Conservation (phyloP, 2,113 vertebrate genomes). For the Aldabrachelys gigantea region DNA sequence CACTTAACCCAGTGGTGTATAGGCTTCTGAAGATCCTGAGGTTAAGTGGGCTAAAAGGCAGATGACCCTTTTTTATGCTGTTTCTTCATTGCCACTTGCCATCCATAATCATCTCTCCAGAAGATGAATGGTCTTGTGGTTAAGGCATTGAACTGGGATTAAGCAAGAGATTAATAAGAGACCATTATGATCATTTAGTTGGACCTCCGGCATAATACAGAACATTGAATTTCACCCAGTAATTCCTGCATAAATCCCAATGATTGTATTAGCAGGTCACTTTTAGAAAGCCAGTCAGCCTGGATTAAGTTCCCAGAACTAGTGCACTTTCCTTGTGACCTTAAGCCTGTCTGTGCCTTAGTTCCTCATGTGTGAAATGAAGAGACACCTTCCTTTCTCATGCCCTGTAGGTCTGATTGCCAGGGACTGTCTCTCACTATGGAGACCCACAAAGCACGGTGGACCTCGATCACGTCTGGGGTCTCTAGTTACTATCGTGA, state of each 20-base stretch:
- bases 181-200: background rate
- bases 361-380: background rate
- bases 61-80: background rate
- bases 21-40: background rate
- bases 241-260: background rate
- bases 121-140: background rate
- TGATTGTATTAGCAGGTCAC: background rate
- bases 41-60: background rate
- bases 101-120: background rate
- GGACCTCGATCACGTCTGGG: background rate
- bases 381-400: background rate
- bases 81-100: background rate
- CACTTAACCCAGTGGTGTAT: background rate
- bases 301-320: background rate
- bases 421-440: background rate
- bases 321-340: background rate
- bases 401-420: background rate
- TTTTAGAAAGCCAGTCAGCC: background rate
- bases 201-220: background rate
- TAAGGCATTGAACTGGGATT: fast-evolving
- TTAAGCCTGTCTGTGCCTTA: background rate
- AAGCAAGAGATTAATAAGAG: background rate
- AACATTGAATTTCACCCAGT: fast-evolving
- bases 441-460: background rate
- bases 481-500: background rate